These are phyloP conservation scores for Lemur catta DNA, from an alignment of 2,797 vertebrate genomes.

Conservation along the genomic window DNA sequence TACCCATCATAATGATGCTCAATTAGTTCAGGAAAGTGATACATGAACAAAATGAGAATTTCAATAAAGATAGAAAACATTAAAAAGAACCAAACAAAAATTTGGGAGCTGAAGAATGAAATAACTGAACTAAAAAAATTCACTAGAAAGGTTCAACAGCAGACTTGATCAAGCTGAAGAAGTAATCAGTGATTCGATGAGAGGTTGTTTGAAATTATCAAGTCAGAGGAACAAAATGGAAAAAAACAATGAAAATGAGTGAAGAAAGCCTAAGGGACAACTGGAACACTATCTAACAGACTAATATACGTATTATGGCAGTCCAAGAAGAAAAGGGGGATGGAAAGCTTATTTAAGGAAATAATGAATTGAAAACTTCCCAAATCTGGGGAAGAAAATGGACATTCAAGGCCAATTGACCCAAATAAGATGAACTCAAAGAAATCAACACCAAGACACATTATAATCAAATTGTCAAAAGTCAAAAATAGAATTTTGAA, in stretches of 20 bases:
- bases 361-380: not conserved
- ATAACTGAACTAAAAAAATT: not conserved
- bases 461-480: not conserved
- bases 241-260: not conserved
- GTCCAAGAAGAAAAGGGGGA: not conserved
- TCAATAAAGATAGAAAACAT: not conserved
- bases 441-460: not conserved
- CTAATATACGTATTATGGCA: not conserved
- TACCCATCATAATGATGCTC: not conserved
- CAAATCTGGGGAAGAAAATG: not conserved
- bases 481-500: not conserved
- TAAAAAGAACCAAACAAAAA: not conserved
- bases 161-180: not conserved
- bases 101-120: not conserved
- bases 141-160: not conserved
- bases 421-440: not conserved
- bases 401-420: not conserved
- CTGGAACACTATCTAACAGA: not conserved
- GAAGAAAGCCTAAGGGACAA: not conserved
- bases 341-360: not conserved
- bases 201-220: not conserved
- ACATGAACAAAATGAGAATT: not conserved
- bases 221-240: not conserved
- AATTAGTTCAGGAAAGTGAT: not conserved
- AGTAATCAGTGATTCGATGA: not conserved